Evolutionary conservation across 2,113 vertebrate genomes (phyloP), one percentile per base, ranked within the genome.

Genomic region (Psettodes erumei): DNA sequence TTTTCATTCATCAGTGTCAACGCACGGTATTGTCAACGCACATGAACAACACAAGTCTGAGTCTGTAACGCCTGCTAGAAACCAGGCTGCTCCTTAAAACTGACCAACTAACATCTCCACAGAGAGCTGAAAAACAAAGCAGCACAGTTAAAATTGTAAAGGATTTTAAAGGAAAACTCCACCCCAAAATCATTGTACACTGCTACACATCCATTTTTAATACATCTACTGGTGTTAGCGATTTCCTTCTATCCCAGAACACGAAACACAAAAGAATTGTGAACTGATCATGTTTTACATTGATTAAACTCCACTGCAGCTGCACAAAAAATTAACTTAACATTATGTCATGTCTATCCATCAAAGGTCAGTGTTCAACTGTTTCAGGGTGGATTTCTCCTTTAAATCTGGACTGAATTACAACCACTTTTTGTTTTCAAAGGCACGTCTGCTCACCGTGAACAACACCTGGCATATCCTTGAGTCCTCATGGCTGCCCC

Each of bases 1-100:
- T 79, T n/a, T 76, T 79, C 77, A 72, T 82, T 85, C 77, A 80
- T 79, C 71, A 54, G 67, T 73, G 73, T 80, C 77, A 56, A 80
- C 82, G 51, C 71, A 2, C 11, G 56, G 50, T 42, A 85, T 89
- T 87, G 84, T 90, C 87, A 78, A 87, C 54, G 85, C 84, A 74
- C 56, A 43, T 3, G 11, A 64, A 59, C 61, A 59, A 53, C 55
- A 54, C 21, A 8, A 47, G 5, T 47, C 43, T n/a, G 16, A 68
- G 47, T 48, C 55, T 33, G 35, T 32, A 25, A 30, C 27, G 28
- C 12, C 35, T 43, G 4, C 55, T n/a, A 25, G 51, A 37, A 28
- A 33, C 33, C 15, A 13, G 8, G 38, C 33, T 37, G 55, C 71
- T 67, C 66, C 45, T 43, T 19, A 32, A 27, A 65, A 30, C 62